Evolutionary conservation across 2,888 invertebrate genomes (phyloP).

Genomic region (Lysandra coridon): DNA sequence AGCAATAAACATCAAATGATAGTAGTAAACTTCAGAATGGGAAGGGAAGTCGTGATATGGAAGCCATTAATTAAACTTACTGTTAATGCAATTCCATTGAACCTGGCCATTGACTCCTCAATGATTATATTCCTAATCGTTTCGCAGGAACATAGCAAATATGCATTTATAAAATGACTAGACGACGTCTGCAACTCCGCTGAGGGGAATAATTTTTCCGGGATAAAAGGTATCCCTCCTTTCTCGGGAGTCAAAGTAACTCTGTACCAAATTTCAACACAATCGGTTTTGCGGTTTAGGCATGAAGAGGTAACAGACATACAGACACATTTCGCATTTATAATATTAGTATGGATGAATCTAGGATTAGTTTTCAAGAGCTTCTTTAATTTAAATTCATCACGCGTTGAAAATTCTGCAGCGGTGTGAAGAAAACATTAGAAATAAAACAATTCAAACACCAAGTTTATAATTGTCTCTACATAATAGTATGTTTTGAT

Average conservation of each 20-base stretch:
- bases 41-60: constrained; percentile 24
- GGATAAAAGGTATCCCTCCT: no score
- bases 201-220: no score
- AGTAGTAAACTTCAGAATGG: constrained; percentile 18
- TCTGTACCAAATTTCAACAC: no score
- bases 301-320: no score
- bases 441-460: background rate
- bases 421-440: background rate
- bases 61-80: constrained; percentile 25
- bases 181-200: no score
- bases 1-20: constrained; percentile 24
- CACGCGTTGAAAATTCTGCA: background rate
- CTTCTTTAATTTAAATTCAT: background rate
- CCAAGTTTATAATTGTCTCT: background rate
- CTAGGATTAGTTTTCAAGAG: background rate
- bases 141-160: background rate
- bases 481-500: background rate
- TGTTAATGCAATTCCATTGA: constrained; percentile 15
- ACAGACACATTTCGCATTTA: no score
- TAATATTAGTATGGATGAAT: background rate
- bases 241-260: no score
- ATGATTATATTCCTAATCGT: constrained; percentile 5
- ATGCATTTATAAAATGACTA: background rate
- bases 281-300: no score
- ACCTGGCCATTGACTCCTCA: constrained; percentile 4